Evolutionary conservation across 2,113 vertebrate species (phyloP), one percentile per base, ranked within the genome.

Genomic region (Entelurus aequoreus): DNA sequence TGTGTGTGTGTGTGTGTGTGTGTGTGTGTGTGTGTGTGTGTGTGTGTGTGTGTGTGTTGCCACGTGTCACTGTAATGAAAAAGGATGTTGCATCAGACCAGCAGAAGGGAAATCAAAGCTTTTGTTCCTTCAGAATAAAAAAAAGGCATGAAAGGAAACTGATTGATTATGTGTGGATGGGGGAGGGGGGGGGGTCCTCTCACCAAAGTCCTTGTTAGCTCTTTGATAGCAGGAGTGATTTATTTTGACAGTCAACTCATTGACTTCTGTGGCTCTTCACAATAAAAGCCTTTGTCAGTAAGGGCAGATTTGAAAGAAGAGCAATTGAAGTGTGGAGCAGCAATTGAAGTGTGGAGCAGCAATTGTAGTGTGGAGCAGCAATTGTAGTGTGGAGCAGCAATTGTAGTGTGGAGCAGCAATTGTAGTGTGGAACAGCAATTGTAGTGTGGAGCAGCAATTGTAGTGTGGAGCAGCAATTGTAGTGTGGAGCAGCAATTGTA

Each of bases 231-330:
- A 72, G 67, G 72, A 66, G 68, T 69, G 76, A 88, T 87, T 88
- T 85, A 83, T 86, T 88, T 83, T 83, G 87, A 87, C 83, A 77
- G 84, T 81, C 69, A 68, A 74, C 77, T 87, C 80, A 79, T 72
- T 86, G 77, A 71, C 49, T 72, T 74, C 79, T 76, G 78, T 76
- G 82, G 73, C 65, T 76, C 68, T 66, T 81, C 77, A 76, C 78
- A 65, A 65, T 74, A 80, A 78, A 84, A 71, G 54, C 66, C 72
- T 75, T 81, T 87, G 72, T 84, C 35, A 5, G 2, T 5, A 8
- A n/a, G 35, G 9, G 47, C 56, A 61, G 37, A 38, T 60, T 52
- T 11, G 21, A 54, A 56, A 60, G 37, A 47, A 44, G 1, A 63
- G 61, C 6, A 53, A 62, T 19, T 61, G 62, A 69, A 53, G 28